Conservation (phyloP, 2,113 vertebrate genomes). For the Zosterops hypoxanthus region DNA sequence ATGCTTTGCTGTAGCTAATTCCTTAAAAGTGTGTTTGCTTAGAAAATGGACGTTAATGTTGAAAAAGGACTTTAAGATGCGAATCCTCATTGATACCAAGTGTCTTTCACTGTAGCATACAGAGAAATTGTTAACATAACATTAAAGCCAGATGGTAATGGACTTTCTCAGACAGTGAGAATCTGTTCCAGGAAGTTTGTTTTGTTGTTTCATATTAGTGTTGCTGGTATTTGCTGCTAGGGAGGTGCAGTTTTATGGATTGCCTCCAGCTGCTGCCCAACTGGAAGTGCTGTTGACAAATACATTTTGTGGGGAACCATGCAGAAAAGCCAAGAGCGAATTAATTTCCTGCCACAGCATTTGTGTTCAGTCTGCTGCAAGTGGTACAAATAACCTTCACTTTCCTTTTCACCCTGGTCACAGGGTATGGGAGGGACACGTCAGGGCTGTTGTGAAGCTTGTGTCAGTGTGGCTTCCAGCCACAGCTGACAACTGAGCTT, state of each 20-base stretch:
- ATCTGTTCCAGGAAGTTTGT: background rate
- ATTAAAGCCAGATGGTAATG: background rate
- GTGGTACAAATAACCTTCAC: background rate
- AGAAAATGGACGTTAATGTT: background rate
- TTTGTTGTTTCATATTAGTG: background rate
- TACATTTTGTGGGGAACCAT: background rate
- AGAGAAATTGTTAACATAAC: background rate
- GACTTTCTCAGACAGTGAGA: background rate
- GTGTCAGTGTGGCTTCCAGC: background rate
- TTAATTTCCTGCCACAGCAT: background rate
- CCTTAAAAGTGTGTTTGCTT: background rate
- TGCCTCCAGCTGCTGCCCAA: background rate
- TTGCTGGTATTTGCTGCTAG: background rate
- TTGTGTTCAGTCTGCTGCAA: background rate
- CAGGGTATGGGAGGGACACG: rapidly evolving
- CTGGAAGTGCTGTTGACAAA: background rate
- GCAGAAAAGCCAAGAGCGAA: background rate
- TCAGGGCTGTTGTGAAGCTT: background rate
- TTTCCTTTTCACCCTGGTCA: background rate
- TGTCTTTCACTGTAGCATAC: background rate
- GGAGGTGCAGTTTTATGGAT: background rate
- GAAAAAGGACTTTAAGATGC: background rate
- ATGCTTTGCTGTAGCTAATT: background rate
- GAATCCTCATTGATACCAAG: background rate
- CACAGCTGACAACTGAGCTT: background rate